phyloP scores from a whole-genome alignment of 2,797 vertebrate genomes.

The Hydrocynus forskahlii region DNA sequence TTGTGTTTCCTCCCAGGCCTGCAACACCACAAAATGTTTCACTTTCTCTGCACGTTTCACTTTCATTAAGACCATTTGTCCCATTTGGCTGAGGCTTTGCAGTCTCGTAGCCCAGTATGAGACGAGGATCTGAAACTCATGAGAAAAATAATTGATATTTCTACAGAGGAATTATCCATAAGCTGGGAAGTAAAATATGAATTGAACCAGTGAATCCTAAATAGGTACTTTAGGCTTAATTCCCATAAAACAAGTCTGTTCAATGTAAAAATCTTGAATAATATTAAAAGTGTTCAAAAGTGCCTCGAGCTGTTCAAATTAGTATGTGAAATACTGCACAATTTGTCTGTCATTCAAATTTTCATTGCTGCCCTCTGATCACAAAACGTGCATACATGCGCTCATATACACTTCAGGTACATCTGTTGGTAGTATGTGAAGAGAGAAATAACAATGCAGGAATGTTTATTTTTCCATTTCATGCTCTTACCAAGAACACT shows the following conservation, averaged over 20 bases:
- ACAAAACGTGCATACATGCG: background rate
- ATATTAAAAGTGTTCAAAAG: constrained; percentile 15
- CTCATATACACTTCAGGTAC: background rate
- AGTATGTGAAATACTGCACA: background rate
- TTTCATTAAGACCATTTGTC: constrained; percentile 82
- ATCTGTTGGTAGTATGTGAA: background rate
- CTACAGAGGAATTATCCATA: constrained; percentile 86
- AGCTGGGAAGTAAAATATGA: constrained; percentile 79
- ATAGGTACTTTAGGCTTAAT: constrained; percentile 77
- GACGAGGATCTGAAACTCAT: constrained; percentile 82
- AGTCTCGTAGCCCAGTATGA: constrained; percentile 79
- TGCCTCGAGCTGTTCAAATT: background rate
- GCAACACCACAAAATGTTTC: constrained; percentile 39
- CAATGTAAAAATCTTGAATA: background rate
- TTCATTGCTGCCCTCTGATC: background rate
- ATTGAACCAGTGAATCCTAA: constrained; percentile 83
- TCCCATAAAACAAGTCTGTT: constrained; percentile 32
- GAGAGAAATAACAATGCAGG: background rate
- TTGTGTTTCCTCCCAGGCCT: constrained; percentile 43
- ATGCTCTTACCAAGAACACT: no score
- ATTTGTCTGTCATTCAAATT: background rate
- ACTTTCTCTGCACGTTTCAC: constrained; percentile 55
- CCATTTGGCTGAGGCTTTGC: constrained; percentile 84
- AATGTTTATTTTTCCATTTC: no score
- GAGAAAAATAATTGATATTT: constrained; percentile 88